phyloP scores from a whole-genome alignment of 2,888 invertebrate species.

The Cremastinae sp. region DNA sequence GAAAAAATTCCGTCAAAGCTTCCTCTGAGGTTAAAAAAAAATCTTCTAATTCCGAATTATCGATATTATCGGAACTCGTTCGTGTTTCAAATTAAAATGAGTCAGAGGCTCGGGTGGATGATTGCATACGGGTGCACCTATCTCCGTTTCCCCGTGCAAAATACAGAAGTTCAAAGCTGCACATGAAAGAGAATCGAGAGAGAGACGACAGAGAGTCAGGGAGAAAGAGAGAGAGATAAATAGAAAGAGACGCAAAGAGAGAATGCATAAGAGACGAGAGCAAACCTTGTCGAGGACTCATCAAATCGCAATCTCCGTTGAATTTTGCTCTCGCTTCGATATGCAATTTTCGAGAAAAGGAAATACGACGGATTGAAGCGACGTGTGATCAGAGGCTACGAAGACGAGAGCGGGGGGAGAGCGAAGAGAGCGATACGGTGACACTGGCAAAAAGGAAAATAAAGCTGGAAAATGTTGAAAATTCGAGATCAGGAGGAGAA shows the following conservation, averaged over 20 bases:
- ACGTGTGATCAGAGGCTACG: conserved; percentile 24
- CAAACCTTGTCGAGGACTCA: conserved; percentile 52
- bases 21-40: too few species aligned
- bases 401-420: background rate
- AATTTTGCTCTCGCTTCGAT: conserved; percentile 56
- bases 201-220: too few species aligned
- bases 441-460: background rate
- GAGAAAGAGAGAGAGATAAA: too few species aligned
- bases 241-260: too few species aligned
- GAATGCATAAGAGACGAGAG: conserved; percentile 21
- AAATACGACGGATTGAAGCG: conserved; percentile 18
- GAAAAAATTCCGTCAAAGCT: conserved; percentile 1
- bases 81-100: too few species aligned
- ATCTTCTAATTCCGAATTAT: too few species aligned
- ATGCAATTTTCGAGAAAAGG: conserved; percentile 41
- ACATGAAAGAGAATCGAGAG: too few species aligned
- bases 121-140: too few species aligned
- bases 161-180: too few species aligned
- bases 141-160: too few species aligned
- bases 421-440: conserved; percentile 17
- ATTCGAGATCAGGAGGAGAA: background rate
- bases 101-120: too few species aligned
- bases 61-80: too few species aligned
- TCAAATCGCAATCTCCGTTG: conserved; percentile 60
- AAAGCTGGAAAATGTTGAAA: background rate